phyloP scores from a whole-genome alignment of 1,140 invertebrate genomes.

The Rhynchophorus ferrugineus region DNA sequence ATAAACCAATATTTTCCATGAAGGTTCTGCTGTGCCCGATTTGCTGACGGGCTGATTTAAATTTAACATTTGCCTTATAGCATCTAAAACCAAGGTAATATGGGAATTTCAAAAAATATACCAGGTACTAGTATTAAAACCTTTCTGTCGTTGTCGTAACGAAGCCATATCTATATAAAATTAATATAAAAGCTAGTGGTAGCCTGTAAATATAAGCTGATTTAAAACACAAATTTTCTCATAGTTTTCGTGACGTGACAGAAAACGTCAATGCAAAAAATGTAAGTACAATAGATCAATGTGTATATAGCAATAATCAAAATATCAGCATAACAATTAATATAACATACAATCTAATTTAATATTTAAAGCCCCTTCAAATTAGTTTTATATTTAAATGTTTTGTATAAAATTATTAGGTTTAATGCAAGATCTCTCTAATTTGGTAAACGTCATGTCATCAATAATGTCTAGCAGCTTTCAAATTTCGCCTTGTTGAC shows the following conservation, averaged over 20 bases:
- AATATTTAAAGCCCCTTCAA: too few species aligned
- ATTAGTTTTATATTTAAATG: too few species aligned
- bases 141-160: constrained; percentile 17
- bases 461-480: too few species aligned
- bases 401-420: too few species aligned
- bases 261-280: neutral
- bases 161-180: too few species aligned
- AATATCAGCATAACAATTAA: too few species aligned
- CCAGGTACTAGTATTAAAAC: too few species aligned
- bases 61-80: constrained; percentile 90
- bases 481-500: neutral
- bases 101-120: neutral
- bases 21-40: constrained; percentile 68
- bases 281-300: neutral
- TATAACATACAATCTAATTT: too few species aligned
- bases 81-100: constrained; percentile 49
- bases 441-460: too few species aligned
- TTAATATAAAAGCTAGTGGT: too few species aligned
- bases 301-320: too few species aligned
- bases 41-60: constrained; percentile 76
- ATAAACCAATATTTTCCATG: constrained; percentile 95
- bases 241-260: constrained; percentile 2
- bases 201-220: neutral
- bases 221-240: neutral
- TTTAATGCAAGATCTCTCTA: too few species aligned